A percentile compares a stretch with the other conserved stretches of the same genome.
Evolutionary conservation across 2,797 vertebrate species (phyloP).

Genomic region (Allobates femoralis): DNA sequence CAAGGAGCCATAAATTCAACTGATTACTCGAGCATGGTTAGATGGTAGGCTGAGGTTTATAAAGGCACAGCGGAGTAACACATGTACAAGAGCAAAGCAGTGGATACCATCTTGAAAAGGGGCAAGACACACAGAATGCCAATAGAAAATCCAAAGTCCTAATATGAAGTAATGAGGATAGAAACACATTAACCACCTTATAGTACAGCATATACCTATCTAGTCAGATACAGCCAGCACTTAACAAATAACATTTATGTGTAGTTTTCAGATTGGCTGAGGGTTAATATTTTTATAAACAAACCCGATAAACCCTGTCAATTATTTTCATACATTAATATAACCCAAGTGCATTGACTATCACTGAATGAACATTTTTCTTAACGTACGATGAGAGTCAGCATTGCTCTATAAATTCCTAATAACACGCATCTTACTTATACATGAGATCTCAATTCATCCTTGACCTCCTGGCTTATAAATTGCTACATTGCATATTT

Average conservation of each 20-base stretch:
- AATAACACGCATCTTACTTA: not conserved
- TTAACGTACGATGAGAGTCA: not conserved
- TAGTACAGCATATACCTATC: not conserved
- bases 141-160: too few species aligned
- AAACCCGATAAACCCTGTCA: not conserved
- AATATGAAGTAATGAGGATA: too few species aligned
- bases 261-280: not conserved
- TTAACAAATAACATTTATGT: too few species aligned
- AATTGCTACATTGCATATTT: slow-evolving; percentile 17
- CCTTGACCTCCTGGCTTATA: not conserved
- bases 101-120: too few species aligned
- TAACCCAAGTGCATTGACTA: not conserved
- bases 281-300: slow-evolving; percentile 4
- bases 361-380: not conserved
- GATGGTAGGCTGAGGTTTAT: too few species aligned
- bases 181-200: too few species aligned
- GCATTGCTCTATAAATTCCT: not conserved
- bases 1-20: too few species aligned
- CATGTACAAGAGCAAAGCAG: too few species aligned
- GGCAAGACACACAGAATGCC: too few species aligned
- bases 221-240: not conserved
- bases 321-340: not conserved
- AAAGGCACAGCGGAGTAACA: too few species aligned
- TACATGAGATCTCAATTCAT: not conserved
- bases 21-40: too few species aligned